Evolutionary conservation across 2,113 vertebrate species (phyloP).

Genomic region (Gasterosteus nipponicus): DNA sequence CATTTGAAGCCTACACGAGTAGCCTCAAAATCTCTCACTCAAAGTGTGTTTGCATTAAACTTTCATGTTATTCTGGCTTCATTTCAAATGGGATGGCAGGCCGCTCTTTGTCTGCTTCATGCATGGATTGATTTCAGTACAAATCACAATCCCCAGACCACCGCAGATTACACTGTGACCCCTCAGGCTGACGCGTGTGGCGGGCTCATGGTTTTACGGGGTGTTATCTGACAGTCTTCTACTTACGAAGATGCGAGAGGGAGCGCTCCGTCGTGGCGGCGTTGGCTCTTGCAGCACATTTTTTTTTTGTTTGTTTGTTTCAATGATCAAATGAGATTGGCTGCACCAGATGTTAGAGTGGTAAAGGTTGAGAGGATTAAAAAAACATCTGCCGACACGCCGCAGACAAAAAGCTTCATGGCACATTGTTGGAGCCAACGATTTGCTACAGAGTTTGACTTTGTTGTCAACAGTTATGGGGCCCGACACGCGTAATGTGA

Average conservation of each 20-base stretch:
- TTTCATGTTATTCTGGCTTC: not conserved
- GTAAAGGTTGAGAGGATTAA: not conserved
- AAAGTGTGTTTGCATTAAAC: not conserved
- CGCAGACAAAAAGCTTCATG: not conserved
- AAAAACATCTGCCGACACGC: not conserved
- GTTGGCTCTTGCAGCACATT: not conserved
- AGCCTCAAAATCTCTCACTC: not conserved
- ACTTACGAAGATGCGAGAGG: not conserved
- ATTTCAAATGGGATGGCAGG: slow-evolving; percentile 3
- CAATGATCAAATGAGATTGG: not conserved
- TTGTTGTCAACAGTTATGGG: not conserved
- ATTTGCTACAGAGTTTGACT: not conserved
- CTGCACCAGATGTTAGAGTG: not conserved
- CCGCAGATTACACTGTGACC: not conserved
- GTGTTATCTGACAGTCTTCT: not conserved
- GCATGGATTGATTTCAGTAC: not conserved
- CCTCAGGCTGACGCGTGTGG: not conserved
- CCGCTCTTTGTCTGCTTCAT: not conserved
- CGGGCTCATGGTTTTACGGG: not conserved
- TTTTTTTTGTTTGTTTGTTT: not conserved
- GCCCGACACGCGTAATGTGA: not conserved
- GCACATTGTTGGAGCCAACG: not conserved
- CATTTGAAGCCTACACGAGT: slow-evolving; percentile 32
- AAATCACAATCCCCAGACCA: not conserved
- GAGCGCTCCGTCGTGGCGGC: too few relatives aligned